These are phyloP conservation scores for Chromoteleia sp. DNA, from an alignment of 2,888 invertebrate species.

Conservation along the genomic window DNA sequence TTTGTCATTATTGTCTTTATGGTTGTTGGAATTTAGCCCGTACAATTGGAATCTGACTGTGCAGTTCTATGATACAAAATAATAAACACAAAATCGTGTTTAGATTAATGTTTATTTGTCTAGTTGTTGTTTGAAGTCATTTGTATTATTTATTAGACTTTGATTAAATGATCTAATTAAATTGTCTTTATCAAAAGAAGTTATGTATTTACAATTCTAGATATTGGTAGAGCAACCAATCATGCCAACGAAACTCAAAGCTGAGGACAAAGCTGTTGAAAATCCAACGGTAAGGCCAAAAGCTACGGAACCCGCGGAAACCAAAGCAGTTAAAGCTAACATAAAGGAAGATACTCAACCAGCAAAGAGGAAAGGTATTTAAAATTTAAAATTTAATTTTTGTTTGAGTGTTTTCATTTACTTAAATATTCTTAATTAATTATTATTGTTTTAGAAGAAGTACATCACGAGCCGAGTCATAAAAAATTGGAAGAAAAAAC, in stretches of 20 bases:
- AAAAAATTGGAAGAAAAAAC: slow-evolving; percentile 63
- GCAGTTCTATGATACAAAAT: no score
- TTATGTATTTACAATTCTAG: no score
- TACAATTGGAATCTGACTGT: no score
- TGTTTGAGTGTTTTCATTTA: no score
- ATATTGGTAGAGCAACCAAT: slow-evolving; percentile 16
- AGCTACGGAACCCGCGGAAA: slow-evolving; percentile 5
- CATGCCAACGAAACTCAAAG: slow-evolving; percentile 10
- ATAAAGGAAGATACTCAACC: slow-evolving; percentile 32
- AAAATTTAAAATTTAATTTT: slow-evolving; percentile 1
- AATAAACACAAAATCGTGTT: no score
- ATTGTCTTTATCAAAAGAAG: no score
- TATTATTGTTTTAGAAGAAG: slow-evolving; percentile 42
- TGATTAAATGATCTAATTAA: no score
- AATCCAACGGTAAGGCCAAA: slow-evolving; percentile 29
- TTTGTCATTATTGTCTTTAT: no score
- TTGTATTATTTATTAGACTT: not conserved
- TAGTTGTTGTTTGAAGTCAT: no score
- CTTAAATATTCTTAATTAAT: slow-evolving; percentile 3
- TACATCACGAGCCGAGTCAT: slow-evolving; percentile 23
- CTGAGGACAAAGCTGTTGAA: slow-evolving; percentile 30
- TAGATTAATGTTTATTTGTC: no score
- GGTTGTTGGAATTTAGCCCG: no score
- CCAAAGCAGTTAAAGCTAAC: not conserved
- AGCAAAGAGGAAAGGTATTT: slow-evolving; percentile 44